These are phyloP conservation scores for Saccostrea cuccullata DNA, from an alignment of 1,140 invertebrate species.

Conservation along the genomic window DNA sequence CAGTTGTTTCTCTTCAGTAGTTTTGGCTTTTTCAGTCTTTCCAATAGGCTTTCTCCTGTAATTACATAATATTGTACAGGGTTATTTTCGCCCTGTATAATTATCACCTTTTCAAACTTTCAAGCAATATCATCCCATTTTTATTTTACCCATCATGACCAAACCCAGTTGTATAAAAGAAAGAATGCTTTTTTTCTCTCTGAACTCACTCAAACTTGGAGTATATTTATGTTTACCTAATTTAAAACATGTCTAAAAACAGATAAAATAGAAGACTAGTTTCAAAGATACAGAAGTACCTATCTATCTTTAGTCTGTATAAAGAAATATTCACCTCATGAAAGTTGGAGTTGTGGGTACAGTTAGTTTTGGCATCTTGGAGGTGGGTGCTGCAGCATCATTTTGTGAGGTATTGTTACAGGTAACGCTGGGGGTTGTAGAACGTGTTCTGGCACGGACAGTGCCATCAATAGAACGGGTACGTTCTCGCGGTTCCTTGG, in stretches of 20 bases:
- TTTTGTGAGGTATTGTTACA: slow-evolving; percentile 23
- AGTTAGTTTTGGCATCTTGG: slow-evolving; percentile 55
- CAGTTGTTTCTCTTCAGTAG: slow-evolving; percentile 70
- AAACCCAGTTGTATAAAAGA: too few relatives aligned
- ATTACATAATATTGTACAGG: neutral
- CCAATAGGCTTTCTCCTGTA: slow-evolving; percentile 57
- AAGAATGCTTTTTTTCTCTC: too few relatives aligned
- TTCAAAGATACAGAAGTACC: neutral
- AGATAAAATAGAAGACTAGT: too few relatives aligned
- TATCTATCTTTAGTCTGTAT: neutral
- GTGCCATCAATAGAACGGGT: neutral
- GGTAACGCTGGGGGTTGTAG: neutral
- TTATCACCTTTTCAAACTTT: too few relatives aligned
- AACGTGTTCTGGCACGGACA: neutral
- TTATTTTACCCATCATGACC: neutral
- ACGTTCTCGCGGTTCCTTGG: neutral
- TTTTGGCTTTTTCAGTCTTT: slow-evolving; percentile 59
- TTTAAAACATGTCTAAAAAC: neutral
- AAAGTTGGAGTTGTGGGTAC: slow-evolving; percentile 65
- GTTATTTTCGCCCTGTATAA: too few relatives aligned
- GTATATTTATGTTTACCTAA: neutral
- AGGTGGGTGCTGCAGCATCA: slow-evolving; percentile 37
- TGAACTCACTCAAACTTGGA: too few relatives aligned
- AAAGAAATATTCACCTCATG: slow-evolving; percentile 60
- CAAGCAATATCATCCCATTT: neutral